phyloP scores from a whole-genome alignment of 2,113 vertebrate species.

The Dryoscopus gambensis region DNA sequence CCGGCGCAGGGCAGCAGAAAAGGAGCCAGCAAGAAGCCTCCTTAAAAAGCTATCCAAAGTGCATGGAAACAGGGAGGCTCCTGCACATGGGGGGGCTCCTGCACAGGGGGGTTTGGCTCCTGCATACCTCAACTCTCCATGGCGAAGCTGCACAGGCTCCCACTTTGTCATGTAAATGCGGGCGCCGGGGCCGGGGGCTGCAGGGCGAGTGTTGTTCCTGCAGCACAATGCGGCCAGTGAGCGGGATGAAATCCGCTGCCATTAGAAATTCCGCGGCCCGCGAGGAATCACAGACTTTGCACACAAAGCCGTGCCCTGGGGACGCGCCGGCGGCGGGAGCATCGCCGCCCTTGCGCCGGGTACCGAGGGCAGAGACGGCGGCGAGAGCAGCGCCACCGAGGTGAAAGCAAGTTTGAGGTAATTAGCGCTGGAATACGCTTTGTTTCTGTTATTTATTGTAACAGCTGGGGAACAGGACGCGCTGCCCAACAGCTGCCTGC shows the following conservation, averaged over 20 bases:
- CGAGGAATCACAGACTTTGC: slow-evolving; percentile 16
- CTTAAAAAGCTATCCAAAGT: not conserved
- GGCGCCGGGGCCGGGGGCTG: slow-evolving; percentile 1
- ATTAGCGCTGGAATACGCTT: not conserved
- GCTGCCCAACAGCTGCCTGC: slow-evolving; percentile 42
- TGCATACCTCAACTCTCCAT: slow-evolving; percentile 65
- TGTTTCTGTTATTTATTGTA: not conserved
- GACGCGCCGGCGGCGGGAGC: not conserved
- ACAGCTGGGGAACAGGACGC: slow-evolving; percentile 47
- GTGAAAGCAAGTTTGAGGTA: not conserved
- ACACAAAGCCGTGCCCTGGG: slow-evolving; percentile 32
- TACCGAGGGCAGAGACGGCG: not conserved
- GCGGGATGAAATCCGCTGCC: slow-evolving; percentile 43
- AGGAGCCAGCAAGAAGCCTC: not conserved
- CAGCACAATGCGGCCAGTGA: slow-evolving; percentile 58
- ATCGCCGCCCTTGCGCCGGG: not conserved
- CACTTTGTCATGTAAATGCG: slow-evolving; percentile 74
- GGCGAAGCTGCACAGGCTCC: slow-evolving; percentile 46
- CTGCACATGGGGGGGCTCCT: not conserved
- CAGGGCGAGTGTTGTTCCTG: slow-evolving; percentile 2
- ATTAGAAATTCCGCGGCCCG: slow-evolving; percentile 47
- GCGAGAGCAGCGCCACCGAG: not conserved
- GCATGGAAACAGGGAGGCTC: not conserved
- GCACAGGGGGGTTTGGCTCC: not conserved
- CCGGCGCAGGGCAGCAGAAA: not conserved